These are phyloP conservation scores for Enteromius treurensis DNA, from an alignment of 2,797 vertebrate species.

Conservation along the genomic window DNA sequence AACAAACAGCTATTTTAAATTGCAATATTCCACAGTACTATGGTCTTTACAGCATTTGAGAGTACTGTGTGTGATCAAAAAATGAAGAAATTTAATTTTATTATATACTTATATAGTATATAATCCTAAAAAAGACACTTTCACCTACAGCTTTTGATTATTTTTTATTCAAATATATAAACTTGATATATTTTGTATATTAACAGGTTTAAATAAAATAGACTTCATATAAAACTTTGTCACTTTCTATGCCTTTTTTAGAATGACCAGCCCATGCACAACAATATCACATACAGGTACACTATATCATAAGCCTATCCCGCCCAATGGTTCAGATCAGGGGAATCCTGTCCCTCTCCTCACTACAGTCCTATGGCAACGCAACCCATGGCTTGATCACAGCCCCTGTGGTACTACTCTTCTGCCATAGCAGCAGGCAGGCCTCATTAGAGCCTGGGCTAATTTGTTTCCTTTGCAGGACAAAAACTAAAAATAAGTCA, in stretches of 20 bases:
- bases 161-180: neutral
- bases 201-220: neutral
- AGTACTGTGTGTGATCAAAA: neutral
- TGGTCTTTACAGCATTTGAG: neutral
- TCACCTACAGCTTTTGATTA: neutral
- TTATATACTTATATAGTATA: neutral
- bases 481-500: slow-evolving; percentile 43
- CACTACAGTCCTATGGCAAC: slow-evolving; percentile 57
- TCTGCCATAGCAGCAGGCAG: slow-evolving; percentile 65
- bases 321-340: neutral
- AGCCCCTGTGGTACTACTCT: slow-evolving; percentile 54
- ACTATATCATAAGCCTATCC: neutral
- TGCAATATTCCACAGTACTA: neutral
- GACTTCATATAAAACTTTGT: neutral
- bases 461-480: slow-evolving; percentile 64
- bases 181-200: neutral
- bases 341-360: slow-evolving; percentile 50
- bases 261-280: slow-evolving; percentile 3
- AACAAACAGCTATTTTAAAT: neutral
- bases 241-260: neutral
- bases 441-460: slow-evolving; percentile 66
- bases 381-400: slow-evolving; percentile 51
- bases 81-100: neutral
- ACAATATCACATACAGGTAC: neutral
- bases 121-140: neutral